Conservation (phyloP, 2,113 vertebrate species). For the Ptilonorhynchus violaceus region DNA sequence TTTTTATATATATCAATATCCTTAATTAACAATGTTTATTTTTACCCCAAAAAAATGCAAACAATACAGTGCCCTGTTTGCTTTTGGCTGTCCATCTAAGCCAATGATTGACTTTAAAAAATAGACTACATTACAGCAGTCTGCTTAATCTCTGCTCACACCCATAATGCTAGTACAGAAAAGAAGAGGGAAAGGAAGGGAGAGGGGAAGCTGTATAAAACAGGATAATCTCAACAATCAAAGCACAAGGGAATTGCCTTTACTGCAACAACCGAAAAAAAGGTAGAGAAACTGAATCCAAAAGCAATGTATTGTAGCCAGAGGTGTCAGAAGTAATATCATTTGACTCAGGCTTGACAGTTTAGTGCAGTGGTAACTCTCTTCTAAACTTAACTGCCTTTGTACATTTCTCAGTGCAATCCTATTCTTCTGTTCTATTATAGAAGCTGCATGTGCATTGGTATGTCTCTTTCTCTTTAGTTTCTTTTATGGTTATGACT, state of each 20-base stretch:
- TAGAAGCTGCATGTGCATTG: background rate
- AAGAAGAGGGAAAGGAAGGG: background rate
- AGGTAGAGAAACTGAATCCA: slow-evolving; percentile 1
- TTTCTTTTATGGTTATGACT: slow-evolving; percentile 50
- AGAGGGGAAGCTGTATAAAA: background rate
- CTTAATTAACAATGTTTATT: background rate
- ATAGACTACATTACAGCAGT: background rate
- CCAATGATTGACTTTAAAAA: background rate
- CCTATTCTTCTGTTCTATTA: slow-evolving; percentile 35
- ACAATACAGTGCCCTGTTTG: background rate
- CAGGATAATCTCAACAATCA: background rate
- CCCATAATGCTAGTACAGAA: background rate
- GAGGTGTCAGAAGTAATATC: background rate
- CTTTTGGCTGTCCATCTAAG: background rate
- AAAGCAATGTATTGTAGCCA: background rate
- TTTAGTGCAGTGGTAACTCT: background rate
- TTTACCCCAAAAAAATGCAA: background rate
- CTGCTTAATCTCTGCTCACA: background rate
- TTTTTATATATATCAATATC: background rate
- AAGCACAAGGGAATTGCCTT: slow-evolving; percentile 11
- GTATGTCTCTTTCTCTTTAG: slow-evolving; percentile 5
- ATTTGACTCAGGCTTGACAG: background rate
- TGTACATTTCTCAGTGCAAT: slow-evolving; percentile 16
- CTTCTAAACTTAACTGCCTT: slow-evolving; percentile 36
- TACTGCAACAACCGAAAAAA: slow-evolving; percentile 3